phyloP scores from a whole-genome alignment of 2,797 vertebrate species.

The Oreortyx pictus region DNA sequence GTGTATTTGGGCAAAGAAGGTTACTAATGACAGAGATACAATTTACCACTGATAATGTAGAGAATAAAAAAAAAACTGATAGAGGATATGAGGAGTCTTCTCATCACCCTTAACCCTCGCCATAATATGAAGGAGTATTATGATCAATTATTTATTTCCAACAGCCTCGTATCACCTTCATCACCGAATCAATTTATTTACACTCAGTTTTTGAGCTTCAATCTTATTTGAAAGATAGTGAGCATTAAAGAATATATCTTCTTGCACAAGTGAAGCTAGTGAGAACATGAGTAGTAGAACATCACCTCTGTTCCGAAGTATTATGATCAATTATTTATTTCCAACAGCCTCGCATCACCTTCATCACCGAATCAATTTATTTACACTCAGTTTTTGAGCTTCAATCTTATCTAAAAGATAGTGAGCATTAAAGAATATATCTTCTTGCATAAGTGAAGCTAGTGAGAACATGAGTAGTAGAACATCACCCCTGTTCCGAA shows the following conservation, averaged over 20 bases:
- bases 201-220: not conserved
- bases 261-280: not conserved
- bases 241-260: not conserved
- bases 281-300: not conserved
- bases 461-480: not conserved
- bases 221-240: not conserved
- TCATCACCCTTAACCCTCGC: not conserved
- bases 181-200: not conserved
- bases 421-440: not conserved
- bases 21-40: not conserved
- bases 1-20: not conserved
- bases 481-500: not conserved
- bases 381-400: not conserved
- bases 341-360: not conserved
- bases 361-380: not conserved
- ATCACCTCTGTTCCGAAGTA: not conserved
- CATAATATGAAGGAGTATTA: not conserved
- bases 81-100: not conserved
- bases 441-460: not conserved
- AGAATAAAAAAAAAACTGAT: not conserved
- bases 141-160: not conserved
- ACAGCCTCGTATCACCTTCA: not conserved
- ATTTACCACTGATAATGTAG: not conserved
- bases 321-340: not conserved
- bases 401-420: not conserved